phyloP scores from a whole-genome alignment of 2,113 vertebrate species.

The Centrocercus urophasianus region DNA sequence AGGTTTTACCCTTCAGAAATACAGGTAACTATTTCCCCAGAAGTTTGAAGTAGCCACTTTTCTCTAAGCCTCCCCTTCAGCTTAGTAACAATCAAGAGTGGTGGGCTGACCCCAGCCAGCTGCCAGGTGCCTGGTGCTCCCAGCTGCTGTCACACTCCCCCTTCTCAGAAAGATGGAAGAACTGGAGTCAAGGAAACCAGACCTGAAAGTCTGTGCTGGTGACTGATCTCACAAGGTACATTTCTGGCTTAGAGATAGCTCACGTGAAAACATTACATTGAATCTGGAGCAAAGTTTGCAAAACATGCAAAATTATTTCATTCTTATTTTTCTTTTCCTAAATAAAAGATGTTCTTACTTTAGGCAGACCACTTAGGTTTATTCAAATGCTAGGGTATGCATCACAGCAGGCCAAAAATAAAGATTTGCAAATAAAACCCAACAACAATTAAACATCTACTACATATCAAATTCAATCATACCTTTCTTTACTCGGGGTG shows the following conservation, averaged over 20 bases:
- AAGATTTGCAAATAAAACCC: constrained; percentile 30
- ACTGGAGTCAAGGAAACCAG: background rate
- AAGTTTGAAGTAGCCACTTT: background rate
- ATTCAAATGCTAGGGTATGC: background rate
- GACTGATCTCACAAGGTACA: background rate
- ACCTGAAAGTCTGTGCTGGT: background rate
- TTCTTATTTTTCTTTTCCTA: background rate
- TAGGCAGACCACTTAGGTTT: background rate
- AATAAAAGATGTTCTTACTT: background rate
- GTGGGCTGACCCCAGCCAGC: background rate
- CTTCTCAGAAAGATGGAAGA: background rate
- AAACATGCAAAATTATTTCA: background rate
- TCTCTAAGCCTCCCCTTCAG: background rate
- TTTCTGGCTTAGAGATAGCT: background rate
- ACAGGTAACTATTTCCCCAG: background rate
- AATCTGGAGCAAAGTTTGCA: background rate
- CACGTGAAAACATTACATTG: background rate
- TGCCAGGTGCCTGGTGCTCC: background rate
- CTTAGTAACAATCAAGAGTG: background rate
- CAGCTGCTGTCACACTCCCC: background rate
- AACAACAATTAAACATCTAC: background rate
- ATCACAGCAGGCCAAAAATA: background rate
- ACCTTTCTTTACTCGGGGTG: background rate
- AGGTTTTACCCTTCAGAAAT: background rate
- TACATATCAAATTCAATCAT: background rate